A percentile compares a stretch with the other conserved stretches of the same genome.
Conservation (phyloP, 2,113 vertebrate species). For the Neodontobutis hainanensis region DNA sequence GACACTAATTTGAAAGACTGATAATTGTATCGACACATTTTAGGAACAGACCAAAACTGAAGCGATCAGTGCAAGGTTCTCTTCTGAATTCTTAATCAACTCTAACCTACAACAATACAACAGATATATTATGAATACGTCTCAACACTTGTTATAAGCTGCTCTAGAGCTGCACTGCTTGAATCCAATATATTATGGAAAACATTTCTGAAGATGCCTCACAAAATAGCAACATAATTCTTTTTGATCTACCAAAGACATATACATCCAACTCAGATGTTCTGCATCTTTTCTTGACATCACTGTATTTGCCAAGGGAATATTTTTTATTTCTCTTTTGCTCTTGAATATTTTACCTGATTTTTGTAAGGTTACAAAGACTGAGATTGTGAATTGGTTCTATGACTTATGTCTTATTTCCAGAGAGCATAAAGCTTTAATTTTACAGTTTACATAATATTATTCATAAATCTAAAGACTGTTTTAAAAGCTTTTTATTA, state of each 20-base stretch:
- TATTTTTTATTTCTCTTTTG: not conserved
- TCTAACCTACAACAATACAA: too few relatives aligned
- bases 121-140: too few relatives aligned
- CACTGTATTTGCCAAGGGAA: slow-evolving; percentile 5
- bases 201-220: not conserved
- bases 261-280: slow-evolving; percentile 9
- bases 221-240: not conserved
- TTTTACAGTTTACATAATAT: slow-evolving; percentile 55
- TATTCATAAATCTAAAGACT: slow-evolving; percentile 59
- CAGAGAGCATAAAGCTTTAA: slow-evolving; percentile 65
- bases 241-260: slow-evolving; percentile 58
- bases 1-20: not conserved
- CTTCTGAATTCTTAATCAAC: too few relatives aligned
- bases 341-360: not conserved
- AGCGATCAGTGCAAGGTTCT: too few relatives aligned
- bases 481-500: slow-evolving; percentile 67
- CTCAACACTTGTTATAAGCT: too few relatives aligned
- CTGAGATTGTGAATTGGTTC: slow-evolving; percentile 15
- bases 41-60: too few relatives aligned
- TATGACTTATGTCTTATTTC: slow-evolving; percentile 28
- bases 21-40: too few relatives aligned
- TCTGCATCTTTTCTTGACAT: not conserved
- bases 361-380: not conserved
- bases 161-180: too few relatives aligned
- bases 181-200: not conserved